Percentiles rank a stretch among this genome's conserved stretches.
Conservation (phyloP, 2,113 vertebrate genomes). For the Catharus fuscescens region DNA sequence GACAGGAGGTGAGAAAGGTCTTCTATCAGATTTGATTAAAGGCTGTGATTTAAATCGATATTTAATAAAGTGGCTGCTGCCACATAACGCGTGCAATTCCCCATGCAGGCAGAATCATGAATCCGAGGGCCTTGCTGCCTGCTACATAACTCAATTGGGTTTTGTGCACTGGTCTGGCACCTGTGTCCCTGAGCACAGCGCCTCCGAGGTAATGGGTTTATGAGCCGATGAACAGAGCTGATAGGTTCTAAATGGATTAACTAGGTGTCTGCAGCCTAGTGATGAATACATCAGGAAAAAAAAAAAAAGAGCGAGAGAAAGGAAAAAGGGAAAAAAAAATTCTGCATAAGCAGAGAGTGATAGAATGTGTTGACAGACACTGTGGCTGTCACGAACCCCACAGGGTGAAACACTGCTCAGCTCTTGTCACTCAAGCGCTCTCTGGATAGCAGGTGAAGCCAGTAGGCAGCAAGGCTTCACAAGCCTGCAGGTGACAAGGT, state of each 20-base stretch:
- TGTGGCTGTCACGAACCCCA: constrained; percentile 50
- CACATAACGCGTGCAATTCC: constrained; percentile 82
- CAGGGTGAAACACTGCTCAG: constrained; percentile 59
- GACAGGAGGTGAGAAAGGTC: constrained; percentile 74
- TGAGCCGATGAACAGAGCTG: constrained; percentile 82
- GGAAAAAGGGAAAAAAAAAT: neutral
- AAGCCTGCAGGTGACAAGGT: constrained; percentile 34
- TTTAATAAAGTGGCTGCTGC: constrained; percentile 89
- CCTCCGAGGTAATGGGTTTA: constrained; percentile 83
- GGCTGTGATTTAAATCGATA: constrained; percentile 90
- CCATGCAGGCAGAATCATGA: constrained; percentile 76
- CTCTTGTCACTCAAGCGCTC: constrained; percentile 61
- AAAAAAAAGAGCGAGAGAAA: neutral
- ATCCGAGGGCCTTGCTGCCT: constrained; percentile 68
- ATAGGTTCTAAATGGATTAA: constrained; percentile 87
- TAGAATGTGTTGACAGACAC: constrained; percentile 73
- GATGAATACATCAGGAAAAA: constrained; percentile 71
- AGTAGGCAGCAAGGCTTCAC: neutral
- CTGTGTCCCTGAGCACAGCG: constrained; percentile 80
- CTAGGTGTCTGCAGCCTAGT: constrained; percentile 78
- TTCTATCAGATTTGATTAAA: constrained; percentile 87
- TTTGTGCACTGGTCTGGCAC: constrained; percentile 80
- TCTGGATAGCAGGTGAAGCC: neutral
- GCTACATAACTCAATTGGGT: constrained; percentile 82
- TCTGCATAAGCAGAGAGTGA: constrained; percentile 69